Conservation (phyloP, 2,888 invertebrate species). For the Onthophagus sagittarius region DNA sequence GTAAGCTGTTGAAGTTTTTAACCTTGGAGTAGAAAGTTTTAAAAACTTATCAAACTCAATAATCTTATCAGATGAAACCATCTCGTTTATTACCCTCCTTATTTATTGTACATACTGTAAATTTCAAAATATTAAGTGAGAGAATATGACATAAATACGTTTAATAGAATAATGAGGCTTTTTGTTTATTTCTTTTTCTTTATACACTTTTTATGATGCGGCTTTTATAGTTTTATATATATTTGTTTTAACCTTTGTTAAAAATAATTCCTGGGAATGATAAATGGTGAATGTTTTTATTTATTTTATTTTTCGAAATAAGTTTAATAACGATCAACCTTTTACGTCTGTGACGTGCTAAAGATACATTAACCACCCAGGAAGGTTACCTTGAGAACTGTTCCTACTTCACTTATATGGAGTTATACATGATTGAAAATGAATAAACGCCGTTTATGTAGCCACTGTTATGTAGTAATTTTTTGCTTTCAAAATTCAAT, state of each 20-base stretch:
- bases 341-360: not conserved
- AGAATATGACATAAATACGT: not conserved
- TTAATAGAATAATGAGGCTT: no score
- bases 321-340: not conserved
- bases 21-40: not conserved
- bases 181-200: no score
- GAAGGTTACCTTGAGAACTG: not conserved
- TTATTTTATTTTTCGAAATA: not conserved
- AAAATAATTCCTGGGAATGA: no score
- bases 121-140: not conserved
- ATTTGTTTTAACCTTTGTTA: no score
- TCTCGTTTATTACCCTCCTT: not conserved
- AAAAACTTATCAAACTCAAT: not conserved
- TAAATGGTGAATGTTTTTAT: not conserved
- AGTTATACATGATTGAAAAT: not conserved
- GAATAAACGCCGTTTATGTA: not conserved
- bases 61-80: conserved; percentile 1
- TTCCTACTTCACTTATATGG: not conserved
- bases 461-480: no score
- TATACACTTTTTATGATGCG: no score
- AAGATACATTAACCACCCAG: not conserved
- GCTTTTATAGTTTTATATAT: no score
- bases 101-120: not conserved
- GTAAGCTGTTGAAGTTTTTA: conserved; percentile 47
- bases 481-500: not conserved